Base-by-base conservation (phyloP, 2,888 invertebrate genomes). In the Crocallis elinguaria region DNA sequence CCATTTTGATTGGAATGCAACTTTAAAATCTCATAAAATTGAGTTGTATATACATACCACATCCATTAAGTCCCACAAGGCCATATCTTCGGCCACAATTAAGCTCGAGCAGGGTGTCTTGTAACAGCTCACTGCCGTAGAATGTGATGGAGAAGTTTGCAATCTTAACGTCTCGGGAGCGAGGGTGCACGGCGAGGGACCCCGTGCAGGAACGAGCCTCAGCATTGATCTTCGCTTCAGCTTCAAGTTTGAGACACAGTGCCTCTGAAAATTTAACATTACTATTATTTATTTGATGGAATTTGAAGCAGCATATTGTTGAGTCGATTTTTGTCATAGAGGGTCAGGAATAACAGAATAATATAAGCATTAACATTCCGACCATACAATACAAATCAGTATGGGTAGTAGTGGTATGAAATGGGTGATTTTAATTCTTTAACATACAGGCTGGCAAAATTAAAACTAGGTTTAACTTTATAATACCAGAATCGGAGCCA, bases 41-140 rank as follows among this genome's bases (percentile, higher is more conserved):
- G 2, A 1, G 12, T 5, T 37, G 14, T 13, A 13, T 7, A 37
- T 33, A 84, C 94, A 74, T 87, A 93, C 99, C 99, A 82, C 98
- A 97, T 66, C 99, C 99, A 86, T 99, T 99, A n/a, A 97, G 93
- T 44, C 99, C 99, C 67, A 99, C 94, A 7, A 99, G 93, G 67
- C 99, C 99, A 83, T 99, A 99, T 69, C 99, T 94, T 62, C 99
- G 93, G 0, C 99, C 99, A 84, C 98, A 98, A 92, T 99, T 99
- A 86, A 99, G 93, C 90, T 99, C 99, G 21, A 99, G 92, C 85
- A 97, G 94, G 1, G 99, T 98, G 82, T 99, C 99, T 77, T 96
- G 96, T 46, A 99, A 93, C 67, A 99, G 93, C 88, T 99, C 99
- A 73, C 96, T 95, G 57, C 99, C 99, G 79, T 99, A 99, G 92